Evolutionary conservation across 2,797 vertebrate species (phyloP).

Genomic region (Falco cherrug): DNA sequence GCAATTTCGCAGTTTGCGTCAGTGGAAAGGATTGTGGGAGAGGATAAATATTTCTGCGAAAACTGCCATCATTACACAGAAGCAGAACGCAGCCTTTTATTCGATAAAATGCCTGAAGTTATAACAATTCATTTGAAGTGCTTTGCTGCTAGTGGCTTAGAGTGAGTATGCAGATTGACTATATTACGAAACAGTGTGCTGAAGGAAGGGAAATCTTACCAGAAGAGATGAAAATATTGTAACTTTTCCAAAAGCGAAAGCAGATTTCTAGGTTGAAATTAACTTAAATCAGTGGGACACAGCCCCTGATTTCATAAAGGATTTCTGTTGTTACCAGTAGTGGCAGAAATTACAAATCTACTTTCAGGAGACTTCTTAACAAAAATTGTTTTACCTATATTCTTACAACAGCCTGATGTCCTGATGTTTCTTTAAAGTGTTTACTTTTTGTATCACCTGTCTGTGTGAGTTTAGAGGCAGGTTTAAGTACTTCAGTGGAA

Average conservation of each 20-base stretch:
- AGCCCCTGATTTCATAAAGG: not conserved
- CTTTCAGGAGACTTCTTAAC: not conserved
- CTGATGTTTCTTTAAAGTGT: not conserved
- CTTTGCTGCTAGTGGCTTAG: constrained; percentile 92
- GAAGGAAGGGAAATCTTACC: not conserved
- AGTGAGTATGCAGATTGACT: constrained; percentile 82
- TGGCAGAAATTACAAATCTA: not conserved
- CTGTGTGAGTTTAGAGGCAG: not conserved
- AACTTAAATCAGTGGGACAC: not conserved
- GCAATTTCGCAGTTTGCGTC: constrained; percentile 97
- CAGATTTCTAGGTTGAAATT: not conserved
- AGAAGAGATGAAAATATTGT: not conserved
- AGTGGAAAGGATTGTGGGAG: constrained; percentile 95
- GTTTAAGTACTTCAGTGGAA: not conserved
- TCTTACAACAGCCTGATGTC: not conserved
- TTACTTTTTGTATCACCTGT: not conserved
- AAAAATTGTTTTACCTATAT: not conserved
- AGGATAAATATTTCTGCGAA: constrained; percentile 99
- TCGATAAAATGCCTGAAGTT: constrained; percentile 96
- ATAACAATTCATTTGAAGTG: constrained; percentile 98
- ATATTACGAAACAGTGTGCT: not conserved
- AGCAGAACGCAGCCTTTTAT: constrained; percentile 95
- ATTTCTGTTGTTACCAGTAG: not conserved
- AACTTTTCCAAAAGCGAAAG: not conserved
- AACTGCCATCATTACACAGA: constrained; percentile 96